phyloP scores from a whole-genome alignment of 2,888 invertebrate species.

The Tetragonula carbonaria region DNA sequence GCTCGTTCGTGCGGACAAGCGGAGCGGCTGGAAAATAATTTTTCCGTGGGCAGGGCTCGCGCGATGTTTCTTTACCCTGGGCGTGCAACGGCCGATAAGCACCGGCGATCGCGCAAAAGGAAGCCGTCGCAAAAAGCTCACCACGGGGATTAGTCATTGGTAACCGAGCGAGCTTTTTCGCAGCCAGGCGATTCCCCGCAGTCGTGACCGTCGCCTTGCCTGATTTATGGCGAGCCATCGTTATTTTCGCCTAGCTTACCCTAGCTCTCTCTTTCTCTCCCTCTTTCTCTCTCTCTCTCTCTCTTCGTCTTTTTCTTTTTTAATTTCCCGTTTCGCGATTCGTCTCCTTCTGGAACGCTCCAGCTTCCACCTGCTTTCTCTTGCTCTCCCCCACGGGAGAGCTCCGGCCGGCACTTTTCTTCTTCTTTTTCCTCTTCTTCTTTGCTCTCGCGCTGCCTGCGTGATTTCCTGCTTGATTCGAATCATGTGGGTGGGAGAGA shows the following conservation, averaged over 20 bases:
- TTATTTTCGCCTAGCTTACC: constrained; percentile 70
- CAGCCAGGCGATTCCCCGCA: constrained; percentile 67
- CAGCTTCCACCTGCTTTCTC: constrained; percentile 41
- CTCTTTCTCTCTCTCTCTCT: not conserved
- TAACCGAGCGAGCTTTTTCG: constrained; percentile 69
- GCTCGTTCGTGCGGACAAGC: not conserved
- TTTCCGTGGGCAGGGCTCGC: constrained; percentile 36
- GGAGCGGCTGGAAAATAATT: constrained; percentile 34
- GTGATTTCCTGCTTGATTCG: constrained; percentile 60
- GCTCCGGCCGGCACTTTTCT: constrained; percentile 10
- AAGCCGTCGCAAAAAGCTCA: constrained; percentile 69
- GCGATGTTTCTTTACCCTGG: constrained; percentile 32
- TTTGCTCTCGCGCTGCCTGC: constrained; percentile 26
- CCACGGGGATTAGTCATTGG: constrained; percentile 72
- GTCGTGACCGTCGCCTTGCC: constrained; percentile 71
- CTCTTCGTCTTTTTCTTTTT: not conserved
- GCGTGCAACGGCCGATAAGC: constrained; percentile 59
- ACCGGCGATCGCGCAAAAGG: constrained; percentile 66
- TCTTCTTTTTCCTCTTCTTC: constrained; percentile 13
- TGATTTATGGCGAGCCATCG: constrained; percentile 72
- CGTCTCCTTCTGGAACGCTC: constrained; percentile 43
- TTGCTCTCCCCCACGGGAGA: no score
- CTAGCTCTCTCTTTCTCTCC: constrained; percentile 7
- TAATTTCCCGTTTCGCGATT: constrained; percentile 27
- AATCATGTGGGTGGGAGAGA: constrained; percentile 60